Conservation (phyloP, 2,797 vertebrate species). For the Sebastes aleutianus region DNA sequence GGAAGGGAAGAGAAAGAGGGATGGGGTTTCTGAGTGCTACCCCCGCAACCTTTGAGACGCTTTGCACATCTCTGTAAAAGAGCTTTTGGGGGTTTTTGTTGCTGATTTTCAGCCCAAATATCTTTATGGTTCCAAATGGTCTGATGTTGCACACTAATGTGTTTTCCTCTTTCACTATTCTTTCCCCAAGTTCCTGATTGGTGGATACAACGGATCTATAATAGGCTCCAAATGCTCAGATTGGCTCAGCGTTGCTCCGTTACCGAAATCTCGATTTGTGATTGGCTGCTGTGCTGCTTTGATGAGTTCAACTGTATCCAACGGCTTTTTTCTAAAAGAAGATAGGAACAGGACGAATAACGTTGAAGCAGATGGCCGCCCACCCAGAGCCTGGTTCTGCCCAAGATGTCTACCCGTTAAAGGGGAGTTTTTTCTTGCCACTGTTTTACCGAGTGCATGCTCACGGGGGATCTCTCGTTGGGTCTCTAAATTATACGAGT, state of each 20-base stretch:
- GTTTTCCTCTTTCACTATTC: constrained; percentile 20
- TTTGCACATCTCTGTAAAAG: constrained; percentile 51
- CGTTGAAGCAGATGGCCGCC: not conserved
- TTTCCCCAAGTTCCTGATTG: constrained; percentile 34
- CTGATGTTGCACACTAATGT: constrained; percentile 10
- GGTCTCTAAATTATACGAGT: too few species aligned
- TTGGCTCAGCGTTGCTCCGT: constrained; percentile 32
- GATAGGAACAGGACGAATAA: constrained; percentile 13
- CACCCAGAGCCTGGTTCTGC: too few species aligned
- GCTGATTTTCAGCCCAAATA: constrained; percentile 40
- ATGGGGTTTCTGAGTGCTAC: constrained; percentile 36
- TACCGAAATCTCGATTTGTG: constrained; percentile 8
- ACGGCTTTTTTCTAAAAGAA: constrained; percentile 40
- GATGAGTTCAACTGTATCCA: constrained; percentile 53
- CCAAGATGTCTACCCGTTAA: too few species aligned
- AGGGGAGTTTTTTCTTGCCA: too few species aligned
- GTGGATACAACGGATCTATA: not conserved
- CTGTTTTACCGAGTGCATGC: too few species aligned
- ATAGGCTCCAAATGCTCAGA: constrained; percentile 20
- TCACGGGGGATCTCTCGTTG: too few species aligned
- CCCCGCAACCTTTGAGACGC: constrained; percentile 36
- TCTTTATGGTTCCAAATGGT: constrained; percentile 22
- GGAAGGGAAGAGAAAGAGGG: constrained; percentile 33
- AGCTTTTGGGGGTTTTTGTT: constrained; percentile 35
- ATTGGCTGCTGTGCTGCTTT: constrained; percentile 44